These are phyloP conservation scores for Nomada ferruginata DNA, from an alignment of 2,888 invertebrate genomes.

Conservation along the genomic window DNA sequence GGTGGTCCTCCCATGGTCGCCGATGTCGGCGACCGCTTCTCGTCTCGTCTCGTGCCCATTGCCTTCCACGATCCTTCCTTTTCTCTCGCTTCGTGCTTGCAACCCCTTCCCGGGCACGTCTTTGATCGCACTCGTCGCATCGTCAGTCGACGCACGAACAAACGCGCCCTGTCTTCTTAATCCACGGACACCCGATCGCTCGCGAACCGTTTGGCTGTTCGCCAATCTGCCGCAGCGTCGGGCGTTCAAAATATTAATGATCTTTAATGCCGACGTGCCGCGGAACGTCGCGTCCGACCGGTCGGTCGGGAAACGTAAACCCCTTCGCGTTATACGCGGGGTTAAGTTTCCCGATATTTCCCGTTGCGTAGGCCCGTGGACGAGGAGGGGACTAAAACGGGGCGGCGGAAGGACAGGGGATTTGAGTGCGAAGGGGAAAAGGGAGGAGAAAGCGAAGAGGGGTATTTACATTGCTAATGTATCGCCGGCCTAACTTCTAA, in stretches of 20 bases:
- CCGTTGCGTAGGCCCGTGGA: constrained; percentile 24
- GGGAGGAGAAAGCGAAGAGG: constrained; percentile 57
- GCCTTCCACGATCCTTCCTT: constrained; percentile 9
- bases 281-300: background rate
- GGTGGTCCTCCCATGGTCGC: constrained; percentile 56
- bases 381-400: constrained; percentile 41
- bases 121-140: constrained; percentile 44
- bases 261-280: constrained; percentile 56
- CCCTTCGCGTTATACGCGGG: too few species aligned
- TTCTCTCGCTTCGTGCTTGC: background rate
- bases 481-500: constrained; percentile 83
- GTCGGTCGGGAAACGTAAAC: background rate
- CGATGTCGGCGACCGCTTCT: constrained; percentile 33
- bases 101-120: background rate
- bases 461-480: constrained; percentile 84
- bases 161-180: constrained; percentile 65
- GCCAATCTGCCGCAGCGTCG: constrained; percentile 68
- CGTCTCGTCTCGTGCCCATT: constrained; percentile 18
- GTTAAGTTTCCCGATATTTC: constrained; percentile 19
- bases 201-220: constrained; percentile 68
- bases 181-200: constrained; percentile 70
- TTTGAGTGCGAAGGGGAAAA: constrained; percentile 21
- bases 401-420: constrained; percentile 27
- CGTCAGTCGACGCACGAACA: constrained; percentile 75
- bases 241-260: constrained; percentile 74